These are phyloP conservation scores for Trichonephila clavipes DNA, from an alignment of 1,140 invertebrate species.

Conservation along the genomic window DNA sequence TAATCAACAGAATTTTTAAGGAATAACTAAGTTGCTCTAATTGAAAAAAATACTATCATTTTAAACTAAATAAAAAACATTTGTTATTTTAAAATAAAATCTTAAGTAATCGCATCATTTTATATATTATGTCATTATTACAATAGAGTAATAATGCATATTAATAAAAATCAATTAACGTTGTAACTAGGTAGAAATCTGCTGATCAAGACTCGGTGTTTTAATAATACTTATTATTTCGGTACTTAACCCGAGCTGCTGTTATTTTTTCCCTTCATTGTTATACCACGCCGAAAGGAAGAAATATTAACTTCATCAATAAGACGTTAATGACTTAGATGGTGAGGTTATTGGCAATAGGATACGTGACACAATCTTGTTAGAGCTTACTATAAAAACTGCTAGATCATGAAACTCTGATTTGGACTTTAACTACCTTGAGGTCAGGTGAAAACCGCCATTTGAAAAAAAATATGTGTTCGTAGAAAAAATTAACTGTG, in stretches of 20 bases:
- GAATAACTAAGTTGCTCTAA: too few relatives aligned
- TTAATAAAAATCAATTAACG: background rate
- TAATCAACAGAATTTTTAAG: too few relatives aligned
- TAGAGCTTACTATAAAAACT: background rate
- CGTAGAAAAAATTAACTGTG: too few relatives aligned
- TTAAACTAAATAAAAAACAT: too few relatives aligned
- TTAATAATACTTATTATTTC: conserved; percentile 4
- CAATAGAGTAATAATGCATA: background rate
- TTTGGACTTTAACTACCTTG: too few relatives aligned
- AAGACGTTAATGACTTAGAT: background rate
- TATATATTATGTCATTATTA: background rate
- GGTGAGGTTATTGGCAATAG: background rate
- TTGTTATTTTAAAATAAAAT: background rate
- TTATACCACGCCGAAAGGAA: background rate
- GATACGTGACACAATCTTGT: background rate
- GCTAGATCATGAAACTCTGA: background rate
- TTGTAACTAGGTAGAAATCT: background rate
- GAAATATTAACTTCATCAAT: background rate
- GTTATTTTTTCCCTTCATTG: background rate
- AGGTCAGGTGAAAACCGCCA: too few relatives aligned
- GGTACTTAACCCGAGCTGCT: background rate
- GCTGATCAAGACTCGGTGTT: background rate
- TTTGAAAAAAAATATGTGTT: too few relatives aligned
- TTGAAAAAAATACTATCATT: too few relatives aligned
- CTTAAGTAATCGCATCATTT: background rate